Evolutionary conservation across 2,888 invertebrate genomes (phyloP).

Genomic region (Geophilus truncorum): DNA sequence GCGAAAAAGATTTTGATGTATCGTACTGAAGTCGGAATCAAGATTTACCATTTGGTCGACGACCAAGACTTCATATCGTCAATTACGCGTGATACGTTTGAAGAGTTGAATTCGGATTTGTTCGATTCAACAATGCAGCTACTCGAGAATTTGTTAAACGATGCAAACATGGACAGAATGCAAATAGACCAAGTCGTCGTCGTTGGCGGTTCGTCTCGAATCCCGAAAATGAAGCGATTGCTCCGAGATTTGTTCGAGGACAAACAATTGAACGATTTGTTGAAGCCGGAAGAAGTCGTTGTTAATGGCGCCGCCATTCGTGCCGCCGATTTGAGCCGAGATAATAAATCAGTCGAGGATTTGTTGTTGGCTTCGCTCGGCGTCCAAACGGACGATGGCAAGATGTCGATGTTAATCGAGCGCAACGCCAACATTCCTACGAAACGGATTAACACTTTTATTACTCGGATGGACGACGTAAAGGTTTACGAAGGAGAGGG

Average conservation of each 20-base stretch:
- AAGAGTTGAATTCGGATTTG: conserved; percentile 58
- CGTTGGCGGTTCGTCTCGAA: conserved; percentile 70
- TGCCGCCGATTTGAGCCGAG: background rate
- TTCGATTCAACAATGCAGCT: conserved; percentile 94
- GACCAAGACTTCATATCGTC: conserved; percentile 61
- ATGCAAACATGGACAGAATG: background rate
- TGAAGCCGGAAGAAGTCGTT: conserved; percentile 3
- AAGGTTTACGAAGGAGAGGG: conserved; percentile 33
- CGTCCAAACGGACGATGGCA: conserved; percentile 48
- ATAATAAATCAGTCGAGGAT: background rate
- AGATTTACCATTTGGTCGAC: conserved; percentile 70
- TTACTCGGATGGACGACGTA: background rate
- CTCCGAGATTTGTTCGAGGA: conserved; percentile 52
- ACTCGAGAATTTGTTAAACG: too few species aligned
- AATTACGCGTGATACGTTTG: conserved; percentile 51
- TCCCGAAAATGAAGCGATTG: conserved; percentile 57
- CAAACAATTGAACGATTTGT: conserved; percentile 78
- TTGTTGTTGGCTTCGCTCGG: background rate
- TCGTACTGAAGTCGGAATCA: conserved; percentile 67
- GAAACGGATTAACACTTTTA: conserved; percentile 54
- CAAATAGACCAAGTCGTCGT: background rate
- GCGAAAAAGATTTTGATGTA: conserved; percentile 72
- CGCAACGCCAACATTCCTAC: conserved; percentile 98
- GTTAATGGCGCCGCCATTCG: conserved; percentile 28
- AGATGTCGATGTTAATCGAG: conserved; percentile 98